Base-by-base conservation (phyloP, 2,113 vertebrate species). In the Herpetotheres cachinnans region DNA sequence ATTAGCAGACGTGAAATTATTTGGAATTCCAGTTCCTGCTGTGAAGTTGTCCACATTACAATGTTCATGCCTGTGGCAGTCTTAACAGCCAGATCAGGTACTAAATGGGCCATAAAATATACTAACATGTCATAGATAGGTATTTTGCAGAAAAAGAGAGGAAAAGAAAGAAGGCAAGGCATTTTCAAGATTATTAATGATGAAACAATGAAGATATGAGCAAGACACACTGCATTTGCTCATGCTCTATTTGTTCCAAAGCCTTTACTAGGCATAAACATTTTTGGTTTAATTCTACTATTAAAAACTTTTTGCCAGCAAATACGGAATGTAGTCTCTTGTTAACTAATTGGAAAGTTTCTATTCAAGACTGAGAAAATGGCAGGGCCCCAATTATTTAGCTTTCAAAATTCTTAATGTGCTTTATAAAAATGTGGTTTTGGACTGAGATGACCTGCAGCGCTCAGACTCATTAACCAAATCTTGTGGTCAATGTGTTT, bases 51-150 rank as follows among this genome's bases (percentile, higher is more conserved):
- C 73, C 49, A 38, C 40, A 65, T 95, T 76, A 61, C 14, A 88
- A 4, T 61, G 47, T 59, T 95, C 72, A 47, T 26, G 52, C 46
- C 91, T 91, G 6, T 78, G 42, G 52, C 50, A 83, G 49, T 87
- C 55, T 92, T 88, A 79, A 74, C 52, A 81, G 80, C 27, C 74
- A 83, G 58, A 94, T 90, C 67, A 86, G 73, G 86, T 55, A 81
- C 38, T 91, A 93, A 97, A 96, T 90, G 95, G 77, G 11, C 40
- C 78, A 91, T 88, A 94, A 93, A 93, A 82, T 78, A 66, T 22
- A 63, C 70, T 82, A 74, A 55, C 18, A n/a, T 82, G 50, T 62
- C 36, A 89, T 85, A 91, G 42, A 63, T 20, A 73, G 20, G 22
- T 32, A 27, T 96, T 80, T 63, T 90, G 11, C 38, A 85, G 46